phyloP scores from a whole-genome alignment of 1,140 invertebrate species.

The Trichonephila clavipes region DNA sequence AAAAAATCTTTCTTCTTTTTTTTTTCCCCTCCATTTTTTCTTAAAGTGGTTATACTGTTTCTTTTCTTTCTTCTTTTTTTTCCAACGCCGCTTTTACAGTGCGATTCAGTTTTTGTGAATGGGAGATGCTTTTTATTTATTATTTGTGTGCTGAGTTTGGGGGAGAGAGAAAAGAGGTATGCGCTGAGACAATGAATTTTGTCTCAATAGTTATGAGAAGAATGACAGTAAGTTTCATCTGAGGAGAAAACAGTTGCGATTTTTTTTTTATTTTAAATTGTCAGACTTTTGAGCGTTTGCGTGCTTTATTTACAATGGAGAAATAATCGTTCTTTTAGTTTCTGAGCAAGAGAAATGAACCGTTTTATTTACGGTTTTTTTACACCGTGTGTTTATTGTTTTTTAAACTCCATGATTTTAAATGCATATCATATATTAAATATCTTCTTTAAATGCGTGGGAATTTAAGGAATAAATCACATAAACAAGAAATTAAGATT shows the following conservation, averaged over 20 bases:
- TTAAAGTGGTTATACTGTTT: conserved; percentile 19
- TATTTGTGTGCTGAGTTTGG: not conserved
- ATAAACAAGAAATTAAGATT: not conserved
- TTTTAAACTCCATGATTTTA: not conserved
- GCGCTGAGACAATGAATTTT: conserved; percentile 42
- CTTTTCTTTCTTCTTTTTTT: not conserved
- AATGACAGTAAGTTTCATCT: conserved; percentile 21
- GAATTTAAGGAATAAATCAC: conserved; percentile 3
- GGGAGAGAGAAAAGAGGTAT: conserved; percentile 14
- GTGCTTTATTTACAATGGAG: not conserved
- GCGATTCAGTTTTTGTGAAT: conserved; percentile 54
- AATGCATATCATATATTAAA: not conserved
- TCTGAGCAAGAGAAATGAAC: not conserved
- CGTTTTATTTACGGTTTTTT: not conserved
- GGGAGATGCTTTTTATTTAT: conserved; percentile 44
- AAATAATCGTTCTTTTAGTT: not conserved
- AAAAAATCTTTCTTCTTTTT: not conserved
- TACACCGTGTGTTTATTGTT: not conserved
- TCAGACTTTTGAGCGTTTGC: conserved; percentile 42
- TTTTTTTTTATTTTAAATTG: conserved; percentile 11
- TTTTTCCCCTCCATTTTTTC: conserved; percentile 23
- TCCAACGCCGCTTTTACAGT: conserved; percentile 17
- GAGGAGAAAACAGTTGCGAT: conserved; percentile 11
- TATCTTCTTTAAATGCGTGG: not conserved
- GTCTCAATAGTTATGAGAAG: conserved; percentile 29